phyloP scores from a whole-genome alignment of 2,888 invertebrate genomes.

The Andrena bicolor region DNA sequence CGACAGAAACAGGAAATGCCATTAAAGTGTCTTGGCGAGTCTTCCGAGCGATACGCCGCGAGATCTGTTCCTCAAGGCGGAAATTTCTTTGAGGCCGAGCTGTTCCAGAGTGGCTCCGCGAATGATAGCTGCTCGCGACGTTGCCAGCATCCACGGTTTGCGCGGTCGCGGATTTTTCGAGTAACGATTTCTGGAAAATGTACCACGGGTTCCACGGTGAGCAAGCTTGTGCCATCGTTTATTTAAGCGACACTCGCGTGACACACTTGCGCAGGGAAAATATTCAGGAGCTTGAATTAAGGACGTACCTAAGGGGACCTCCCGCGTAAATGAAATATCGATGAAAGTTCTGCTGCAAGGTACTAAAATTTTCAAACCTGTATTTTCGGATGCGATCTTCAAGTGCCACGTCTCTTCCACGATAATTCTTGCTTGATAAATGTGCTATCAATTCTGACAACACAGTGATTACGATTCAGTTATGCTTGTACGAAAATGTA shows the following conservation, averaged over 20 bases:
- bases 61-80: background rate
- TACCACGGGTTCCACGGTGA: background rate
- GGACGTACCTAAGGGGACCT: background rate
- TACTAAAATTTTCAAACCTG: background rate
- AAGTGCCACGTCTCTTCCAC: too few relatives aligned
- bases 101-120: background rate
- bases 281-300: constrained; percentile 21
- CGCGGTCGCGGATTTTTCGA: background rate
- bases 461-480: too few relatives aligned
- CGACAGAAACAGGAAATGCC: background rate
- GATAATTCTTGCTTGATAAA: too few relatives aligned
- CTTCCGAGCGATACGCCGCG: background rate
- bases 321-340: background rate
- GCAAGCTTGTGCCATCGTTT: constrained; percentile 4
- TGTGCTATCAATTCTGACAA: too few relatives aligned
- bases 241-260: constrained; percentile 15
- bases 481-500: too few relatives aligned
- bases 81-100: constrained; percentile 3
- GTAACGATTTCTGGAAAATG: constrained; percentile 19
- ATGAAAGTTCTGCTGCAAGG: background rate
- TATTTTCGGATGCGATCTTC: too few relatives aligned
- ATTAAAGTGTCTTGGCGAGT: background rate
- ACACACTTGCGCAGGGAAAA: constrained; percentile 11
- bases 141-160: background rate
- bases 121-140: constrained; percentile 6